phyloP scores from a whole-genome alignment of 2,797 vertebrate species.

The Hippopotamyrus pictus region DNA sequence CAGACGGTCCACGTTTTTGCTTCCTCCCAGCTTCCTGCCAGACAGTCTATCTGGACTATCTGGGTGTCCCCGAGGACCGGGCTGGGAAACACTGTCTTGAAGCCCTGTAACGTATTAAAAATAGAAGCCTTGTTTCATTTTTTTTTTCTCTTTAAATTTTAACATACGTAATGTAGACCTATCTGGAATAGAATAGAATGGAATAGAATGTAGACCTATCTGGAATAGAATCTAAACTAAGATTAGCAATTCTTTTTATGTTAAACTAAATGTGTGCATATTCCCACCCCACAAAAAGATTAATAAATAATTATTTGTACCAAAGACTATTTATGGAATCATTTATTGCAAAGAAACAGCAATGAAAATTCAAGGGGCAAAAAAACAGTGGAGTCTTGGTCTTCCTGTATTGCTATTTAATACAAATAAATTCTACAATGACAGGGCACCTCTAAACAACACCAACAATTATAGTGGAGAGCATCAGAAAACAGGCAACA shows the following conservation, averaged over 20 bases:
- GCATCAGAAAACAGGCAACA: constrained; percentile 16
- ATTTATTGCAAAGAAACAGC: constrained; percentile 62
- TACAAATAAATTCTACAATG: constrained; percentile 53
- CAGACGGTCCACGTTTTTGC: background rate
- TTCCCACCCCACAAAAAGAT: background rate
- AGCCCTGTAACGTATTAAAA: background rate
- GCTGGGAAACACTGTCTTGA: background rate
- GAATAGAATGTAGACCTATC: background rate
- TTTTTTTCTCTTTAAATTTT: background rate
- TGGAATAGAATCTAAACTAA: background rate
- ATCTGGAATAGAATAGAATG: background rate
- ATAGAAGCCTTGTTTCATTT: background rate
- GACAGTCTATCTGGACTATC: background rate
- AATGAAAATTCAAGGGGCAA: constrained; percentile 41
- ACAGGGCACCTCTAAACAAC: constrained; percentile 45
- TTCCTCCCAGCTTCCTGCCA: background rate
- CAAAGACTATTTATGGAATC: constrained; percentile 39
- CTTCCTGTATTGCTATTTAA: constrained; percentile 61
- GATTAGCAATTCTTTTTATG: background rate
- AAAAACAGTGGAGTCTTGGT: constrained; percentile 45
- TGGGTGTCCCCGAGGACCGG: background rate
- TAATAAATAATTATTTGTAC: background rate
- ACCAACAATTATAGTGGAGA: background rate
- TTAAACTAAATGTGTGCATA: background rate
- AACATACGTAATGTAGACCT: background rate